Evolutionary conservation across 2,888 invertebrate genomes (phyloP).

Genomic region (Drosophila niveifrons): DNA sequence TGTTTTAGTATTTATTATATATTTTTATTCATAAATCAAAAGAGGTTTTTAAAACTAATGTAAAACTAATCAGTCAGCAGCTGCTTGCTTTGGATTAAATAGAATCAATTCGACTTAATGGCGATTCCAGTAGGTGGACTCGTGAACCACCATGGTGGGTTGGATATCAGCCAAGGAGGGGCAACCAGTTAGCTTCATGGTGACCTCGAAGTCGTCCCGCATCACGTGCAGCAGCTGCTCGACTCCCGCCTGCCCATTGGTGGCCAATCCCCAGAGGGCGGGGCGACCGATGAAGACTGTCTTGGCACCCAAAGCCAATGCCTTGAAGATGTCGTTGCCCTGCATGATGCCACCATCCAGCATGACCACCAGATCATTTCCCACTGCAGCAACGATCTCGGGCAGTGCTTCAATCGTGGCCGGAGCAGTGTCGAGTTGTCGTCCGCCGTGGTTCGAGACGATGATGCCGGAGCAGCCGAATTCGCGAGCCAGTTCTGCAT

Average conservation of each 20-base stretch:
- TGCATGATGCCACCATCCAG: conserved; percentile 94
- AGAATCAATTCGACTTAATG: background rate
- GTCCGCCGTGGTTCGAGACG: conserved; percentile 97
- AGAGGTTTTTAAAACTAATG: too few species aligned
- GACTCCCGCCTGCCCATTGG: conserved; percentile 92
- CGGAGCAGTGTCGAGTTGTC: conserved; percentile 90
- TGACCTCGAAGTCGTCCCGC: conserved; percentile 90
- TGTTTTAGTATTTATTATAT: too few species aligned
- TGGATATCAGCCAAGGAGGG: conserved; percentile 88
- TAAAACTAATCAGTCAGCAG: conserved; percentile 17
- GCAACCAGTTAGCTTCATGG: conserved; percentile 92
- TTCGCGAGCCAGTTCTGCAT: conserved; percentile 91
- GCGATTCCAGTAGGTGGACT: conserved; percentile 86
- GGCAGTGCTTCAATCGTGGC: conserved; percentile 94
- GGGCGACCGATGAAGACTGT: conserved; percentile 96
- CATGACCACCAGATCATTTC: conserved; percentile 91
- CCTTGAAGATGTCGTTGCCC: conserved; percentile 96
- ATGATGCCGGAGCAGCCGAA: conserved; percentile 92
- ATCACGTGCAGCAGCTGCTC: conserved; percentile 90
- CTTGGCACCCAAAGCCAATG: conserved; percentile 94
- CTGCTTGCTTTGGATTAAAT: background rate
- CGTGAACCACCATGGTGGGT: conserved; percentile 89
- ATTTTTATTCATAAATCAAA: too few species aligned
- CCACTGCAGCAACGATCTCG: conserved; percentile 91
- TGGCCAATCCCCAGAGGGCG: conserved; percentile 93